phyloP scores from a whole-genome alignment of 2,797 vertebrate species.

The Tokudaia muenninki region DNA sequence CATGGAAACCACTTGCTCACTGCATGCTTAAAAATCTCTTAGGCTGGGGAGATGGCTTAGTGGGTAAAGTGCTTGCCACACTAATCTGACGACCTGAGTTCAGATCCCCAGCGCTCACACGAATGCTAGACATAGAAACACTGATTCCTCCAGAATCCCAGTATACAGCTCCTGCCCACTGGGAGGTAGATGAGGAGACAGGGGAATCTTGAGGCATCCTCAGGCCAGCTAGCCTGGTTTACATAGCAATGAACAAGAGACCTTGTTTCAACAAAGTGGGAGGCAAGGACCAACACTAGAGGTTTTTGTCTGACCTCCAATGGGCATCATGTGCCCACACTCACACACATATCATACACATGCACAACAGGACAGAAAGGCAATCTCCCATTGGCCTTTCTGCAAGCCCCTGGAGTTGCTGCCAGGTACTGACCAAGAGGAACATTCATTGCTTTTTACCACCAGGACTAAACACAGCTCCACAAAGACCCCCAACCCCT shows the following conservation, averaged over 20 bases:
- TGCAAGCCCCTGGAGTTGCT: background rate
- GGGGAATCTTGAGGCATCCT: background rate
- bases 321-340: accelerated
- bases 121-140: background rate
- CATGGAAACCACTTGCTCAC: background rate
- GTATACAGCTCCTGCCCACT: background rate
- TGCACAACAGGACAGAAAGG: background rate
- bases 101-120: background rate
- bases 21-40: background rate
- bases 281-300: too few relatives aligned
- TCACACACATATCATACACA: background rate
- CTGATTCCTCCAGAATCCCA: too few relatives aligned
- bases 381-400: background rate
- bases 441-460: background rate
- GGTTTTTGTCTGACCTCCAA: background rate
- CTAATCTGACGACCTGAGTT: background rate
- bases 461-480: background rate
- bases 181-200: background rate
- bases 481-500: background rate
- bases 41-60: background rate
- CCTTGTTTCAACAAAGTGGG: too few relatives aligned
- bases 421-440: background rate
- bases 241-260: background rate
- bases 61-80: background rate
- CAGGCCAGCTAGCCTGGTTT: background rate